Conservation (phyloP, 2,797 vertebrate species). For the Mionectes olivaceus region DNA sequence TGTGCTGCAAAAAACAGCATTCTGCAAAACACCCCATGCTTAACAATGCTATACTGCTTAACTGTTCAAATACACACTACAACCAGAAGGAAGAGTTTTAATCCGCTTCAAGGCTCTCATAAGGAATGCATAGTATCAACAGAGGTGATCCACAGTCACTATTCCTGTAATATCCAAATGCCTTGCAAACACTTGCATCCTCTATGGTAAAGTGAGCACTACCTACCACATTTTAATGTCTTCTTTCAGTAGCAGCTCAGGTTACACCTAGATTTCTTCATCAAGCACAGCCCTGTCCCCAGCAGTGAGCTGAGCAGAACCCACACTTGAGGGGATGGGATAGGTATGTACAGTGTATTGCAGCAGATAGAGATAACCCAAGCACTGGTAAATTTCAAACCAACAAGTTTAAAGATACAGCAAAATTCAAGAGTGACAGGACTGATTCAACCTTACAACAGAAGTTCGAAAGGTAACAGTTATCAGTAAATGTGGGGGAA, state of each 20-base stretch:
- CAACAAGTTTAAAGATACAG: neutral
- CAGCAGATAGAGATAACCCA: neutral
- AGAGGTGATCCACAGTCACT: neutral
- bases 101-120: conserved; percentile 9
- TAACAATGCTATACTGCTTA: neutral
- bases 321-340: neutral
- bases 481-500: neutral
- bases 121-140: neutral
- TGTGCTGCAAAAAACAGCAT: neutral
- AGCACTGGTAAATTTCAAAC: neutral
- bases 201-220: neutral
- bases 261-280: neutral
- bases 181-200: neutral
- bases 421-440: neutral
- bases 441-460: neutral
- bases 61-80: conserved; percentile 24
- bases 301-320: neutral
- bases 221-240: neutral
- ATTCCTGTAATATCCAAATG: neutral
- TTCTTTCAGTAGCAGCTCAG: neutral
- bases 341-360: neutral
- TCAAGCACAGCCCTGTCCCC: neutral
- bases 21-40: neutral
- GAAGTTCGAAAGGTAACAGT: neutral
- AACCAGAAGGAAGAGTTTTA: neutral